These are phyloP conservation scores for Cyprinodon diabolis DNA, from an alignment of 2,797 vertebrate species.

Conservation along the genomic window DNA sequence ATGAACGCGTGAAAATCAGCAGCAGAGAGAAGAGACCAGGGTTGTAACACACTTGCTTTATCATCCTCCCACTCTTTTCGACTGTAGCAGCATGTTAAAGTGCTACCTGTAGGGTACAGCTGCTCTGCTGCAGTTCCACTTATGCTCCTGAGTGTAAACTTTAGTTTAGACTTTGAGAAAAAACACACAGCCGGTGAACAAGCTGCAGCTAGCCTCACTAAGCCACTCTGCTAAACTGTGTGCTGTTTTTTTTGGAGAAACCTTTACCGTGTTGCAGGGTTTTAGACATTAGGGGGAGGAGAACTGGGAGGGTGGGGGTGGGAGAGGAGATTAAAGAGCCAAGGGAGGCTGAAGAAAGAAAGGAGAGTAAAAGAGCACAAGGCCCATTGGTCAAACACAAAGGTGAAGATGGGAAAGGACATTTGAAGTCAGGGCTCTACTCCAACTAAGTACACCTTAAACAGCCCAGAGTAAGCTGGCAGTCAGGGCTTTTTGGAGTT, in stretches of 20 bases:
- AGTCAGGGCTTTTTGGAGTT: slow-evolving; percentile 69
- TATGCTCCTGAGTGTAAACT: slow-evolving; percentile 62
- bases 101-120: slow-evolving; percentile 82
- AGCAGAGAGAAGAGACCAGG: slow-evolving; percentile 68
- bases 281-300: slow-evolving; percentile 73
- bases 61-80: slow-evolving; percentile 82
- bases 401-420: slow-evolving; percentile 72
- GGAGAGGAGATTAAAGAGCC: slow-evolving; percentile 78
- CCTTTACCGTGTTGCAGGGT: slow-evolving; percentile 66
- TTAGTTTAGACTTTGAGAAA: slow-evolving; percentile 54
- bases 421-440: slow-evolving; percentile 81
- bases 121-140: slow-evolving; percentile 56
- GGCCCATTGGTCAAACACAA: slow-evolving; percentile 84
- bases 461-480: slow-evolving; percentile 74
- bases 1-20: slow-evolving; percentile 76
- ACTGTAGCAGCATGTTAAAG: slow-evolving; percentile 71
- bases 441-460: slow-evolving; percentile 84
- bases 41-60: slow-evolving; percentile 76
- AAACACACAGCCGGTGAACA: slow-evolving; percentile 69
- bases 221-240: slow-evolving; percentile 62
- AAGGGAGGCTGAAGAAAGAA: slow-evolving; percentile 76
- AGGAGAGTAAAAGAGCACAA: slow-evolving; percentile 78
- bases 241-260: slow-evolving; percentile 62
- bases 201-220: slow-evolving; percentile 63
- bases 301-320: slow-evolving; percentile 69